Percentiles rank a stretch among this genome's conserved stretches.
Conservation (phyloP, 2,113 vertebrate species). For the Pheucticus melanocephalus region DNA sequence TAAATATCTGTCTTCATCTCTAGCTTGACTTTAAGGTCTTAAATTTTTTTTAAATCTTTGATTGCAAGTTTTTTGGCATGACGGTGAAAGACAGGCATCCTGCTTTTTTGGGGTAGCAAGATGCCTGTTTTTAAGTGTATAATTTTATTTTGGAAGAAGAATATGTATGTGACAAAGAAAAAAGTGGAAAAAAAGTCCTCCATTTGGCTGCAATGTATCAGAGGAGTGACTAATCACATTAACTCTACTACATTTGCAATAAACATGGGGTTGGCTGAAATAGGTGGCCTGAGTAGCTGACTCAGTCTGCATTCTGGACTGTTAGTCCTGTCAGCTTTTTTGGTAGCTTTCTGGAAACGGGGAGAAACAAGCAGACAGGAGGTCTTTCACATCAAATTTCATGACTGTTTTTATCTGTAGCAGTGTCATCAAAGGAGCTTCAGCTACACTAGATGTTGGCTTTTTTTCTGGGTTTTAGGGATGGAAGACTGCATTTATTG, state of each 20-base stretch:
- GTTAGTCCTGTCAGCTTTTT: not conserved
- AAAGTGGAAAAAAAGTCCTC: not conserved
- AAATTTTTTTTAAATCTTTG: not conserved
- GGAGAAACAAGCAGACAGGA: not conserved
- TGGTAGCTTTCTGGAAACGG: not conserved
- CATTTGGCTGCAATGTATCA: not conserved
- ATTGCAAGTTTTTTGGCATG: not conserved
- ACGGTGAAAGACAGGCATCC: not conserved
- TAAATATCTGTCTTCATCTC: not conserved
- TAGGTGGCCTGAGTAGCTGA: not conserved
- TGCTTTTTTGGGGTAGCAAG: not conserved
- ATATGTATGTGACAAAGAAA: not conserved
- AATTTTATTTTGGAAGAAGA: not conserved
- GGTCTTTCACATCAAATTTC: not conserved
- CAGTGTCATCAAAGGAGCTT: not conserved
- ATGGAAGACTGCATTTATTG: not conserved
- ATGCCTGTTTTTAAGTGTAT: not conserved
- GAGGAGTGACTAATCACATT: not conserved
- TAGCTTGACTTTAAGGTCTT: not conserved
- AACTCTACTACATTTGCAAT: not conserved
- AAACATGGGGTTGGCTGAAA: not conserved
- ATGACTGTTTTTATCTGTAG: not conserved
- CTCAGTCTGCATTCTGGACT: not conserved
- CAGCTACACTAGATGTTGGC: not conserved
- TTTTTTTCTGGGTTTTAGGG: not conserved